Base-by-base conservation (phyloP, 2,888 invertebrate species). In the Ormyrus labotus region DNA sequence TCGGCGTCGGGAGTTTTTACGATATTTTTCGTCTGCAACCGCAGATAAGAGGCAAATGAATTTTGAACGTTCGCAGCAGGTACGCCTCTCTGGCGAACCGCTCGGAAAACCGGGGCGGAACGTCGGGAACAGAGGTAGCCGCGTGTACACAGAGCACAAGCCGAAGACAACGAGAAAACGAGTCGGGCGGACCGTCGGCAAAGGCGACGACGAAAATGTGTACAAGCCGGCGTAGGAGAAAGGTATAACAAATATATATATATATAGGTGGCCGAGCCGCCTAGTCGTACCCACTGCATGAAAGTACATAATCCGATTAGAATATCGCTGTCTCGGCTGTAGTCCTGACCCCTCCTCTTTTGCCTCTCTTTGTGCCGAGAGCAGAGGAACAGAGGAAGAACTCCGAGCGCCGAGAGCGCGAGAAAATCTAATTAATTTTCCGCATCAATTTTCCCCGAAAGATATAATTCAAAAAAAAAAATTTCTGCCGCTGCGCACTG, bases 251-350 rank as follows among this genome's bases (percentile, higher is more conserved):
- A 60, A 60, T 13, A 2, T 19, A 60, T 6, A 58, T n/a, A 58
- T 9, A 19, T 9, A 9, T 34, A 34, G n/a, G 34, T 4, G 60
- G 48, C 48, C n/a, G 48, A 2, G 51, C 34, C 4, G 51, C 53
- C 50, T 65, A 65, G 65, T 65, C 51, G 68, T 68, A 68, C 68
- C 9, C 19, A 50, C 48, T 47, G 63, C 53, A 51, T 72, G 81
- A 78, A 83, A 83, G 84, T 81, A 82, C 80, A 64, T 87, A 87
- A 88, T 85, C 87, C 86, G 87, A 87, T 87, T 87, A 86, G 80
- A 83, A 81, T 77, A 81, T 82, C 80, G 80, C 75, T 72, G 83
- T 80, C 70, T 68, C 64, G n/a, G 57, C 13, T 7, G 45, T n/a
- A 45, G 9, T n/a, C 2, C 45, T 11, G 7, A 61, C 48, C 13